phyloP scores from a whole-genome alignment of 2,888 invertebrate species.

The Pteria penguin region DNA sequence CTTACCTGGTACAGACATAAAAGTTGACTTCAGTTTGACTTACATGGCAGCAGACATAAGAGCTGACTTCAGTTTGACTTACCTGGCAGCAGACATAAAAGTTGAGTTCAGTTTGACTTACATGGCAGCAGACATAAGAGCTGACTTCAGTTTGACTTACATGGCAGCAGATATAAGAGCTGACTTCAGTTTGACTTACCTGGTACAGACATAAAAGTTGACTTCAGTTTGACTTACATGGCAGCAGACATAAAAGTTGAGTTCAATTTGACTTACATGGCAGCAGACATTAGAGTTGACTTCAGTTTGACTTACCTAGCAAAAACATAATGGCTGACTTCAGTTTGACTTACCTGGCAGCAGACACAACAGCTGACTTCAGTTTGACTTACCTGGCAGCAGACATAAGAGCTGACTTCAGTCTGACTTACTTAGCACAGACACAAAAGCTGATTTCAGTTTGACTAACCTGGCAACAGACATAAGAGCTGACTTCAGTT shows the following conservation, averaged over 20 bases:
- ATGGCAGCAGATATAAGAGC: conserved; percentile 81
- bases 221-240: conserved; percentile 81
- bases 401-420: conserved; percentile 82
- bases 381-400: conserved; percentile 83
- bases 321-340: neutral
- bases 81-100: conserved; percentile 81
- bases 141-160: too few relatives aligned
- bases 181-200: conserved; percentile 81
- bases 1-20: neutral
- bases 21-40: neutral
- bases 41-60: conserved; percentile 81
- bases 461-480: neutral
- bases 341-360: conserved; percentile 78
- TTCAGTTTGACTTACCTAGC: too few relatives aligned
- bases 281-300: conserved; percentile 81
- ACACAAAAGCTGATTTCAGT: too few relatives aligned
- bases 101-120: conserved; percentile 81
- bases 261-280: conserved; percentile 80
- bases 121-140: too few relatives aligned
- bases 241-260: too few relatives aligned
- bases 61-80: conserved; percentile 84
- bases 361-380: conserved; percentile 82
- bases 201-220: too few relatives aligned
- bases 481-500: too few relatives aligned
- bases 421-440: conserved; percentile 81